A percentile compares a stretch with the other conserved stretches of the same genome.
Conservation (phyloP, 2,797 vertebrate genomes). For the Periparus ater region DNA sequence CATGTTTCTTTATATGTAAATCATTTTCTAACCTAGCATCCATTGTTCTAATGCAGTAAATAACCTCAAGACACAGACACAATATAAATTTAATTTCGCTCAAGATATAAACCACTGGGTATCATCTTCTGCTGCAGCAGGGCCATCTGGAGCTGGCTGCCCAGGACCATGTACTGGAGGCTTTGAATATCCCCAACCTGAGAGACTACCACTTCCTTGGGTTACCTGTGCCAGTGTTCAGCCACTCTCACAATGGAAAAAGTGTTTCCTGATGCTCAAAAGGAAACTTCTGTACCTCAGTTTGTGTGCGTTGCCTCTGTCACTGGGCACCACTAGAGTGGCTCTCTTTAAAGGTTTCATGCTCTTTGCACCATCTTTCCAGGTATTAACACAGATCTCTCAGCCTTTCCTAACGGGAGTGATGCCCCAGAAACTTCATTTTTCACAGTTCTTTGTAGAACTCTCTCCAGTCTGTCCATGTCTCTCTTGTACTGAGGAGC, state of each 20-base stretch:
- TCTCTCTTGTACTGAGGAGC: background rate
- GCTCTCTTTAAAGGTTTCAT: background rate
- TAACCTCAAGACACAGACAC: background rate
- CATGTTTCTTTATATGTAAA: background rate
- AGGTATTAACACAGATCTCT: background rate
- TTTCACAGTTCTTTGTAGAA: background rate
- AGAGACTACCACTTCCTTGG: background rate
- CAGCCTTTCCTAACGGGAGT: background rate
- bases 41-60: background rate
- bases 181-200: background rate
- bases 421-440: background rate
- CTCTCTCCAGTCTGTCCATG: background rate
- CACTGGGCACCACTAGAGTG: background rate
- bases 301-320: background rate
- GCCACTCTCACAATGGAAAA: background rate
- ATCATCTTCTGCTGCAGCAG: background rate
- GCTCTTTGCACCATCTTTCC: background rate
- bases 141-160: rapidly evolving
- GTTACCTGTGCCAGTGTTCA: background rate
- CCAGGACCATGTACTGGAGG: rapidly evolving
- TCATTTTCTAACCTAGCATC: background rate
- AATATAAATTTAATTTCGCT: background rate
- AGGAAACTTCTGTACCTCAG: background rate
- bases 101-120: background rate
- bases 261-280: background rate